Percentiles rank a stretch among this genome's conserved stretches.
Conservation (phyloP, 2,888 invertebrate species). For the Dasysyrphus tricinctus region DNA sequence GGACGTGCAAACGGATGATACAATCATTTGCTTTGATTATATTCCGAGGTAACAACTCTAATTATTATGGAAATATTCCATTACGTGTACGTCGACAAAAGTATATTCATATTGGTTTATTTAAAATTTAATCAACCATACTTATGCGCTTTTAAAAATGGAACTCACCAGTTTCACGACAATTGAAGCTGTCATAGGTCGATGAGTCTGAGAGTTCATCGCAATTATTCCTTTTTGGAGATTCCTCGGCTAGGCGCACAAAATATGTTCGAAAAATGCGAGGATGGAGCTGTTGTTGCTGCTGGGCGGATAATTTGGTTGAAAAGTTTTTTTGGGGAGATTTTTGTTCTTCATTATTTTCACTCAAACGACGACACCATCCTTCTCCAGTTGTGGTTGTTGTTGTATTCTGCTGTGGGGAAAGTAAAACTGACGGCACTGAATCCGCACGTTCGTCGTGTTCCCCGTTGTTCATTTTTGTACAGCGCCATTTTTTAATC, state of each 20-base stretch:
- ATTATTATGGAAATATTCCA: conserved; percentile 35
- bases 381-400: conserved; percentile 57
- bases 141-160: conserved; percentile 6
- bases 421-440: conserved; percentile 24
- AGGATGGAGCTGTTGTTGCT: conserved; percentile 25
- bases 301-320: conserved; percentile 35
- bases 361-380: conserved; percentile 63
- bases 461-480: conserved; percentile 74
- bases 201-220: conserved; percentile 73
- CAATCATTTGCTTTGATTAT: conserved; percentile 16
- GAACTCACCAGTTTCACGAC: conserved; percentile 77
- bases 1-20: conserved; percentile 53
- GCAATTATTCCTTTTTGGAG: conserved; percentile 67
- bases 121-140: neutral
- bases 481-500: conserved; percentile 74
- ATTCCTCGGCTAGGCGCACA: conserved; percentile 73
- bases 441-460: conserved; percentile 26
- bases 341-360: conserved; percentile 51
- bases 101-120: neutral
- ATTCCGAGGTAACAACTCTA: conserved; percentile 9
- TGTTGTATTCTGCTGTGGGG: conserved; percentile 61
- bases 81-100: conserved; percentile 22
- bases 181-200: conserved; percentile 77
- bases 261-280: conserved; percentile 35
- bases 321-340: conserved; percentile 44